Evolutionary conservation across 2,888 invertebrate species (phyloP), one percentile per base, ranked within the genome.

Genomic region (Linyphia triangularis): DNA sequence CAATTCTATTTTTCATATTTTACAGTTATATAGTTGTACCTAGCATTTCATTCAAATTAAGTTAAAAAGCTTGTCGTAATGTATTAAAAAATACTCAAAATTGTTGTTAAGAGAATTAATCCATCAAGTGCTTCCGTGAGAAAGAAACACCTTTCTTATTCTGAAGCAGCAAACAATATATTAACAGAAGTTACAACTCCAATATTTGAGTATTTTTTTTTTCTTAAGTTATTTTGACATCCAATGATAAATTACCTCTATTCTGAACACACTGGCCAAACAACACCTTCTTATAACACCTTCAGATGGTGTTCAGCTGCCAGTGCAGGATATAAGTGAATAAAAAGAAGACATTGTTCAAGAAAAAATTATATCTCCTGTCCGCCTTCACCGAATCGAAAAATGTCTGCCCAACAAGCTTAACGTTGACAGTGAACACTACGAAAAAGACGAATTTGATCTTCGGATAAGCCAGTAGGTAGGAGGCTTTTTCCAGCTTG

Each of bases 341-440:
- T 28, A 73, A 19, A n/a, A 43, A 30, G 28, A 26, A 57, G 9
- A 7, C n/a, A 13, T 19, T 30, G 19, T 33, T 30, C 28, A 16
- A 28, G 33, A 33, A 2, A 67, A 33, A 33, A 28, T 19, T 3
- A 26, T 51, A 13, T 2, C 16, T 10, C 30, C 19, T 33, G 33
- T 33, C 67, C 26, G 28, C 10, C 26, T 26, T 28, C 30, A 57
- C 16, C 51, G 22, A 57, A 28, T 30, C n/a, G 57, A 73, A 73
- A 73, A 51, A 73, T n/a, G 6, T 51, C 67, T 65, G 9, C 26
- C 2, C 57, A 73, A 73, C 73, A 73, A 57, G 57, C 57, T 73
- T 19, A 73, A 22, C 30, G 10, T 10, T 59, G 73, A 73, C 73
- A 26, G 28, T 13, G 30, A 57, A 73, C 30, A 51, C 26, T n/a